phyloP scores from a whole-genome alignment of 2,113 vertebrate genomes.

The Psettodes erumei region DNA sequence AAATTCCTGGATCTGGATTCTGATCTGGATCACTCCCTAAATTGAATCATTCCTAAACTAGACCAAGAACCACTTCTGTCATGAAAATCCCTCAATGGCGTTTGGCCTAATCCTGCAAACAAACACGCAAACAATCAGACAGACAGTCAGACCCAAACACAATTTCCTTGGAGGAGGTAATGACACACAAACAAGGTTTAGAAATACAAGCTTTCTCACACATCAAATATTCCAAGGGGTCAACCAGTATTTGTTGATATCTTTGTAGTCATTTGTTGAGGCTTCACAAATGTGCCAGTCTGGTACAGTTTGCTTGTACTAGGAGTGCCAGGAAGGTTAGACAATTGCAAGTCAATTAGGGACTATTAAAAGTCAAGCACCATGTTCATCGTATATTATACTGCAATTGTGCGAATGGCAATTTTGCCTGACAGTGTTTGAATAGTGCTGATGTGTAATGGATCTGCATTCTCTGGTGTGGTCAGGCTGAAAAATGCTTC shows the following conservation, averaged over 20 bases:
- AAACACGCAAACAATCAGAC: no score
- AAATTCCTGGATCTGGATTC: no score
- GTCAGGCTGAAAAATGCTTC: conserved; percentile 3
- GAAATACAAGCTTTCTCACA: conserved; percentile 5
- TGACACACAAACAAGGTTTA: conserved; percentile 13
- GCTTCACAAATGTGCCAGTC: conserved; percentile 13
- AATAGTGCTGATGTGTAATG: conserved; percentile 20
- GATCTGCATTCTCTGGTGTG: conserved; percentile 8
- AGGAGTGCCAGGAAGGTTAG: conserved; percentile 35
- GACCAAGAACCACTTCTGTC: no score
- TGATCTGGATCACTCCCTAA: no score
- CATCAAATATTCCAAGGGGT: conserved; percentile 5
- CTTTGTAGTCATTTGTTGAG: conserved; percentile 48
- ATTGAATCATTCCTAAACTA: no score
- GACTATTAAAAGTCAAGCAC: conserved; percentile 15
- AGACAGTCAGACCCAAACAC: no score
- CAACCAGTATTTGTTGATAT: conserved; percentile 28
- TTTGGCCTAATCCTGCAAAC: no score
- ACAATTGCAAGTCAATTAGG: conserved; percentile 46
- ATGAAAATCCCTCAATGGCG: no score
- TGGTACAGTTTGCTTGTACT: not conserved
- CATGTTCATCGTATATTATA: conserved; percentile 49
- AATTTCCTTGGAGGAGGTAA: no score
- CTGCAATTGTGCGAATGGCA: conserved; percentile 32
- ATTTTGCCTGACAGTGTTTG: conserved; percentile 23